Percentiles rank a stretch among this genome's conserved stretches.
phyloP scores from a whole-genome alignment of 2,113 vertebrate genomes.

The Galbula dea region DNA sequence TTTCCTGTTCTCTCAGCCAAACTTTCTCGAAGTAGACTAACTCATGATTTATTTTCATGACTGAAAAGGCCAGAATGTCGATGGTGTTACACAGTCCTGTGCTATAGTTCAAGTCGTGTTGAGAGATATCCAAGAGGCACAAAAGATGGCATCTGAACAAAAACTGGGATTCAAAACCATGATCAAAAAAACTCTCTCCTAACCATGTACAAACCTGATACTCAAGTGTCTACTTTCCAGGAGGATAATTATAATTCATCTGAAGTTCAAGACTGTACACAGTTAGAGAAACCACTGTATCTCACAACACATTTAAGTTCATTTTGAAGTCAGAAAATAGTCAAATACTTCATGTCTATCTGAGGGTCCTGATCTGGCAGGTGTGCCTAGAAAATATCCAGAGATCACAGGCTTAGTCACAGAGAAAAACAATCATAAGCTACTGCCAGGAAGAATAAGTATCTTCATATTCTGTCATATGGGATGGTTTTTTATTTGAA shows the following conservation, averaged over 20 bases:
- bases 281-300: not conserved
- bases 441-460: constrained; percentile 26
- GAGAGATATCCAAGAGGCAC: not conserved
- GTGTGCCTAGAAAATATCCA: constrained; percentile 39
- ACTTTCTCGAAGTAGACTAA: not conserved
- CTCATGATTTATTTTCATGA: not conserved
- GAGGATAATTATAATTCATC: not conserved
- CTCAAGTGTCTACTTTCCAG: not conserved
- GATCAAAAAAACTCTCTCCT: not conserved
- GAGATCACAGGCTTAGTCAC: not conserved
- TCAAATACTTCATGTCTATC: not conserved
- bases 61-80: not conserved
- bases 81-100: not conserved
- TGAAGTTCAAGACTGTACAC: not conserved
- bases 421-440: constrained; percentile 26
- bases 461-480: not conserved
- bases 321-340: not conserved
- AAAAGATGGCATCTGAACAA: not conserved
- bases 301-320: not conserved
- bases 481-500: not conserved
- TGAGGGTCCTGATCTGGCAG: not conserved
- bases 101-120: not conserved
- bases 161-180: not conserved
- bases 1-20: not conserved
- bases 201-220: not conserved